These are phyloP conservation scores for Distichodus sexfasciatus DNA, from an alignment of 2,797 vertebrate species.

Conservation along the genomic window DNA sequence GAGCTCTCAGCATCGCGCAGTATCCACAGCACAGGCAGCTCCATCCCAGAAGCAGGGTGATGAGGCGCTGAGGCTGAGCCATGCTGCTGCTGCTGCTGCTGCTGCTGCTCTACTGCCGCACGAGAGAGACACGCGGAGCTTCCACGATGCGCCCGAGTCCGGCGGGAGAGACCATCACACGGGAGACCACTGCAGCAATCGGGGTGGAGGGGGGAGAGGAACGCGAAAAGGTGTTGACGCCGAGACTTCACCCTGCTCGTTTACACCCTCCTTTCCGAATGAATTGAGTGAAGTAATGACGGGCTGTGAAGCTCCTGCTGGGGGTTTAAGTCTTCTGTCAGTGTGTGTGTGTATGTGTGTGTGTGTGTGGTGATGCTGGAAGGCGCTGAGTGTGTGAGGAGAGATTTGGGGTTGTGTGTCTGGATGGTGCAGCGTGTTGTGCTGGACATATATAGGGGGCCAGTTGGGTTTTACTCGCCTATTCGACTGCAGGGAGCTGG, in stretches of 20 bases:
- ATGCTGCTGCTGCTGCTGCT: slow-evolving; percentile 68
- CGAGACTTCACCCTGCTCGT: too few relatives aligned
- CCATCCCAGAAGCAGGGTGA: slow-evolving; percentile 80
- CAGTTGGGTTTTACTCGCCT: slow-evolving; percentile 65
- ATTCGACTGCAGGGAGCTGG: not conserved
- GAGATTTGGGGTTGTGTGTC: too few relatives aligned
- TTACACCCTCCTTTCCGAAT: too few relatives aligned
- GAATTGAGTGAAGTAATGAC: too few relatives aligned
- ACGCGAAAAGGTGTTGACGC: too few relatives aligned
- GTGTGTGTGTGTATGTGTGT: not conserved
- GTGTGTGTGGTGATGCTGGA: not conserved
- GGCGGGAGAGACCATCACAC: slow-evolving; percentile 62
- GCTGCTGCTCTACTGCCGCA: too few relatives aligned
- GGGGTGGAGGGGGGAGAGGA: not conserved
- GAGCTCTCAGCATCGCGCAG: slow-evolving; percentile 65
- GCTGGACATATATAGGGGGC: slow-evolving; percentile 72
- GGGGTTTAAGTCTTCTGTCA: too few relatives aligned
- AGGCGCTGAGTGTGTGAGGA: slow-evolving; percentile 56
- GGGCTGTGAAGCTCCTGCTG: too few relatives aligned
- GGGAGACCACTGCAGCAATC: slow-evolving; percentile 1
- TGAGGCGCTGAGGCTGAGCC: slow-evolving; percentile 65
- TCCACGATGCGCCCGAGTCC: slow-evolving; percentile 54
- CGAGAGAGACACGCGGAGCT: too few relatives aligned
- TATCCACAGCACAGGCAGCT: slow-evolving; percentile 71
- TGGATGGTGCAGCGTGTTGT: slow-evolving; percentile 69